Evolutionary conservation across 2,888 invertebrate genomes (phyloP).

Genomic region (Hypomecis atomaria): DNA sequence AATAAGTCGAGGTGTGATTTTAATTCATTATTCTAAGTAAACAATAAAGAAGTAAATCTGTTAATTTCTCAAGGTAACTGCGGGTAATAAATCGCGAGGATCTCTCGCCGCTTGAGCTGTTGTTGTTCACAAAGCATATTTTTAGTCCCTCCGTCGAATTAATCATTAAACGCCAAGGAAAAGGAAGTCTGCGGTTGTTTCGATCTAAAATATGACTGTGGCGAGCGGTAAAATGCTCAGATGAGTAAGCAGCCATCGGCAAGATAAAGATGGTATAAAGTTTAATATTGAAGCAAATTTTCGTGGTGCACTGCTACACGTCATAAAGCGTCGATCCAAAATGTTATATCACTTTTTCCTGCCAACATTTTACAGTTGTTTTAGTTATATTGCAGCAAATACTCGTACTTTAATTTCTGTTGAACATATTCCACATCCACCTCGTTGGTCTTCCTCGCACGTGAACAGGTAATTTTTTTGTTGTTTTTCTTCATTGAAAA

Average conservation of each 20-base stretch:
- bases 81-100: conserved; percentile 44
- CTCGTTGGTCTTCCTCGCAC: too few species aligned
- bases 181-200: conserved; percentile 42
- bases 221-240: conserved; percentile 36
- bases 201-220: conserved; percentile 43
- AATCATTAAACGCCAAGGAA: conserved; percentile 52
- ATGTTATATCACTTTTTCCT: too few species aligned
- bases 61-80: conserved; percentile 41
- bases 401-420: too few species aligned
- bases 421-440: too few species aligned
- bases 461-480: too few species aligned
- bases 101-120: conserved; percentile 48
- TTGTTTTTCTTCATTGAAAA: too few species aligned
- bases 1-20: background rate
- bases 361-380: too few species aligned
- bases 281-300: too few species aligned
- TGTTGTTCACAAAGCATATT: conserved; percentile 56
- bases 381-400: too few species aligned
- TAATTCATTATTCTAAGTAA: conserved; percentile 31
- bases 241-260: conserved; percentile 16
- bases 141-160: conserved; percentile 57
- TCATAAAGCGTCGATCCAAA: too few species aligned
- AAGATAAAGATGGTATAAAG: too few species aligned
- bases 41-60: conserved; percentile 40
- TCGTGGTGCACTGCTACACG: too few species aligned